phyloP scores from a whole-genome alignment of 1,140 invertebrate genomes.

The Drosophila triauraria region DNA sequence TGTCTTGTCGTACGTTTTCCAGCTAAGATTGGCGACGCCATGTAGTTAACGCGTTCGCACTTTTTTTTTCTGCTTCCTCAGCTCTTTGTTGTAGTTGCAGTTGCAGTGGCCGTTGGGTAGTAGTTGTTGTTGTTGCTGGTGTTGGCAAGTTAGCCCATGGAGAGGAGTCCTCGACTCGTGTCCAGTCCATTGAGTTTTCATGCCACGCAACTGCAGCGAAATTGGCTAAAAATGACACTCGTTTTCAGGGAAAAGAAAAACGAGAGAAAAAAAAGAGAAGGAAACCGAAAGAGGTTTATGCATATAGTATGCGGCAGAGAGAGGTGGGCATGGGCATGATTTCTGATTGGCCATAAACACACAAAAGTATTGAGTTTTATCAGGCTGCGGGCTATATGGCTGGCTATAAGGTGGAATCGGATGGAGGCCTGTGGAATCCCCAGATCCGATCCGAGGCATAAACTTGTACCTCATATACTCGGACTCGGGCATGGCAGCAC shows the following conservation, averaged over 20 bases:
- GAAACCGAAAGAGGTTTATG: conserved; percentile 59
- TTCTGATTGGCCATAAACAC: conserved; percentile 82
- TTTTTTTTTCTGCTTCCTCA: conserved; percentile 59
- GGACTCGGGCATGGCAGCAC: conserved; percentile 9
- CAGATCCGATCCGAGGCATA: conserved; percentile 13
- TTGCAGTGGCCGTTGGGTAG: conserved; percentile 8
- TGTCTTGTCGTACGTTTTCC: conserved; percentile 82
- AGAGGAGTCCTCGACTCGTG: conserved; percentile 55
- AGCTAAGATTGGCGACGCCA: conserved; percentile 81
- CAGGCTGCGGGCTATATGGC: conserved; percentile 74
- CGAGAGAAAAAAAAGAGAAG: conserved; percentile 4
- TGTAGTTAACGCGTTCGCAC: conserved; percentile 82
- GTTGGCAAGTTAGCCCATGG: conserved; percentile 48
- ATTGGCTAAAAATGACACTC: conserved; percentile 82
- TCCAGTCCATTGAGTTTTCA: conserved; percentile 82
- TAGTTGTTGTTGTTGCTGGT: conserved; percentile 9
- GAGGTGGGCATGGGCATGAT: conserved; percentile 79
- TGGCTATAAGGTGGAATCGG: conserved; percentile 3
- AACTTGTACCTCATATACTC: conserved; percentile 43
- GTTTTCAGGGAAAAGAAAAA: conserved; percentile 55
- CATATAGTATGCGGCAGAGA: conserved; percentile 59
- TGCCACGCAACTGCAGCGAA: conserved; percentile 80
- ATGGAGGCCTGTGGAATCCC: conserved; percentile 8
- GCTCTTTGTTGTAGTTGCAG: conserved; percentile 25
- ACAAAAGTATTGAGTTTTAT: conserved; percentile 82